Evolutionary conservation across 2,797 vertebrate species (phyloP), one percentile per base, ranked within the genome.

Genomic region (Centroberyx gerrardi): DNA sequence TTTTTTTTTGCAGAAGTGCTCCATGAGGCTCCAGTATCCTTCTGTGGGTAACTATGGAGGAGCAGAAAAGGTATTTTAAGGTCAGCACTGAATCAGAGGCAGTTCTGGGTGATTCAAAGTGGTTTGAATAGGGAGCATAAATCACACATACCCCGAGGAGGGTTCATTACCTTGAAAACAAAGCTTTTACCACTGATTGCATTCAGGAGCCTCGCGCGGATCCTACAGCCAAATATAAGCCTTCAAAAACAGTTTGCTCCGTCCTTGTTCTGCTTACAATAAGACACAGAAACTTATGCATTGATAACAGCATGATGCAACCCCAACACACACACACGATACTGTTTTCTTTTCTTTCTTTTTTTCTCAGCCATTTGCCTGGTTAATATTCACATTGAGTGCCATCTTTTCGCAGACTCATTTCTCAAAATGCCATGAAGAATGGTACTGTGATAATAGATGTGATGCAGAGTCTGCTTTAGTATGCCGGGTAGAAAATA

Each of bases 111-210:
- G 91, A 90, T 89, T 88, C 88, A 90, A 62, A 86, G 88, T 36
- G 64, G 79, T 85, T 84, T 85, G 79, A 90, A 86, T 89, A 71
- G 83, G 78, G 71, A 72, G 65, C 82, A 90, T 92, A 89, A 91
- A 93, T 92, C 91, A 91, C 77, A 81, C 76, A 51, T 10, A 77
- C 82, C 90, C 87, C 1, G 64, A 80, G 88, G 89, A 89, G 81
- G 85, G 27, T 90, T 90, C 89, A 88, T 90, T 88, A 90, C 86
- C 88, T 80, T 83, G 73, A 81, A 88, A 90, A 93, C 88, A 91
- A 89, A 89, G 88, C 91, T 91, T 91, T 92, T 89, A 93, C 74
- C 67, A 2, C 74, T 91, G 87, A 91, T 93, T 92, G 80, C 75
- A 48, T 84, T 82, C 9, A 10, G 68, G 44, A 63, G 82, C 76